phyloP scores from a whole-genome alignment of 2,113 vertebrate species.

The Colistium nudipinnis region DNA sequence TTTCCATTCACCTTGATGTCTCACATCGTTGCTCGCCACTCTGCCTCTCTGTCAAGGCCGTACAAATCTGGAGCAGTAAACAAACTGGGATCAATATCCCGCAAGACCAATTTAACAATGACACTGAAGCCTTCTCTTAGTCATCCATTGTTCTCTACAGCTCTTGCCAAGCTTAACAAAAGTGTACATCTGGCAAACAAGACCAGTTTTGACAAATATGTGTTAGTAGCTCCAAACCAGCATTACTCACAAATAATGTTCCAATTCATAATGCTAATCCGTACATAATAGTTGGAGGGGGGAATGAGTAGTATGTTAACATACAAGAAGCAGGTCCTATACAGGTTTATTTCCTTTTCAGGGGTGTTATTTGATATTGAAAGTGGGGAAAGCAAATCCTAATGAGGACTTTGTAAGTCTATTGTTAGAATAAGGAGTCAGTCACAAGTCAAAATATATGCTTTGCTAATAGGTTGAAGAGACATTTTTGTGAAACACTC shows the following conservation, averaged over 20 bases:
- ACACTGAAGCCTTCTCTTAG: conserved; percentile 56
- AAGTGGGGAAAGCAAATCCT: too few species aligned
- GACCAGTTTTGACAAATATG: conserved; percentile 21
- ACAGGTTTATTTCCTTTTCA: too few species aligned
- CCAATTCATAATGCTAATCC: too few species aligned
- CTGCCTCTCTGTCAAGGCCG: conserved; percentile 57
- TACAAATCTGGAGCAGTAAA: conserved; percentile 59
- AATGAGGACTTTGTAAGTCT: too few species aligned
- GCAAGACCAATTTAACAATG: conserved; percentile 70
- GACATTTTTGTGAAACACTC: background rate
- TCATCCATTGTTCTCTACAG: conserved; percentile 37
- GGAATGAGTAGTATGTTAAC: background rate
- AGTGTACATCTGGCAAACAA: conserved; percentile 32
- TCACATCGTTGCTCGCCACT: conserved; percentile 31
- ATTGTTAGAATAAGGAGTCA: too few species aligned
- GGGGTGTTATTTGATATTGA: background rate
- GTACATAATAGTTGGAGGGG: too few species aligned
- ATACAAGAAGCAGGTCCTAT: too few species aligned
- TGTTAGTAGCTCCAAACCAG: conserved; percentile 20
- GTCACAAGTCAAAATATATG: background rate
- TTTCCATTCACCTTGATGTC: conserved; percentile 32
- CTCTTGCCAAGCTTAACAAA: conserved; percentile 34
- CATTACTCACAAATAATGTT: conserved; percentile 1
- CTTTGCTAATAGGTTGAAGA: background rate
- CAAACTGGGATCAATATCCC: conserved; percentile 68